phyloP scores from a whole-genome alignment of 2,888 invertebrate genomes.

The Prenolepis imparis region DNA sequence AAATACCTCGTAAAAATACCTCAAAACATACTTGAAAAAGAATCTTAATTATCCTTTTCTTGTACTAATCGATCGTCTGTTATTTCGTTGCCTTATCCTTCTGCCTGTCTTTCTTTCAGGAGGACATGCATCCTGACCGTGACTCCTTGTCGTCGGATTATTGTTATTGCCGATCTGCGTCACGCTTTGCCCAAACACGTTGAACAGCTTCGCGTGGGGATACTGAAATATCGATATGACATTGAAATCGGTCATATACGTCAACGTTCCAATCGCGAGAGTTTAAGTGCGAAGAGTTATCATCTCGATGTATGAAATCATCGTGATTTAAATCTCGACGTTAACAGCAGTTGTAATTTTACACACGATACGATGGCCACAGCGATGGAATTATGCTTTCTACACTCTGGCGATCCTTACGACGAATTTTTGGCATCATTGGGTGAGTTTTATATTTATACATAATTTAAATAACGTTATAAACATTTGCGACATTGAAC shows the following conservation, averaged over 20 bases:
- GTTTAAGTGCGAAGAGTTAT: neutral
- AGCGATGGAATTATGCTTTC: neutral
- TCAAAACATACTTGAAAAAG: neutral
- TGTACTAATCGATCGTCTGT: constrained; percentile 40
- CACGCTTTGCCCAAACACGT: constrained; percentile 37
- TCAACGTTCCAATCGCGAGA: constrained; percentile 15
- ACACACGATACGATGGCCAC: neutral
- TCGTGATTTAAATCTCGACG: neutral
- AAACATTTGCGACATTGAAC: neutral
- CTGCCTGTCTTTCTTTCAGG: constrained; percentile 49
- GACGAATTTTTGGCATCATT: neutral
- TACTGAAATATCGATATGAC: constrained; percentile 72
- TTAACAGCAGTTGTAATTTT: neutral
- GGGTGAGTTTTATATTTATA: constrained; percentile 26
- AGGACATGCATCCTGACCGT: constrained; percentile 37
- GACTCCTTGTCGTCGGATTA: constrained; percentile 20
- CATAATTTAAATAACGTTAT: constrained; percentile 8
- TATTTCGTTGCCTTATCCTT: constrained; percentile 50
- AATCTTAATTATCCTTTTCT: constrained; percentile 38
- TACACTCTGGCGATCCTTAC: neutral
- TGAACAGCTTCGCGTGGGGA: constrained; percentile 50
- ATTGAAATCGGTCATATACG: constrained; percentile 64
- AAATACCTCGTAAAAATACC: constrained; percentile 59
- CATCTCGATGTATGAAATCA: neutral
- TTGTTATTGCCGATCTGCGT: constrained; percentile 51